Conservation (phyloP, 2,888 invertebrate genomes). For the Spatulosminthurus flaviceps region DNA sequence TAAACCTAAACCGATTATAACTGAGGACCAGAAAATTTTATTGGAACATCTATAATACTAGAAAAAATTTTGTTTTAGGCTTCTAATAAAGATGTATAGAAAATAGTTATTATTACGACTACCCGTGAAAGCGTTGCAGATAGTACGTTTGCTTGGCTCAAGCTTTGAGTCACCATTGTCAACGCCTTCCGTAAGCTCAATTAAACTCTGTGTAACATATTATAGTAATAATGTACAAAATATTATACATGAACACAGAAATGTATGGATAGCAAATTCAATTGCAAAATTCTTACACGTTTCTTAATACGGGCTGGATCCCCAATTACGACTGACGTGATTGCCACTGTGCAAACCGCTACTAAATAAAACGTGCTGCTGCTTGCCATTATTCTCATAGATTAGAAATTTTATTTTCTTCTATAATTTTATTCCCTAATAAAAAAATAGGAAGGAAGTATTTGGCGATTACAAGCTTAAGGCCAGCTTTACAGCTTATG, state of each 20-base stretch:
- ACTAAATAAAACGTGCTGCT: not conserved
- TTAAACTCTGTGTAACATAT: conserved; percentile 54
- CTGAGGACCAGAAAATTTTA: no score
- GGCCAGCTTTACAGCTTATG: no score
- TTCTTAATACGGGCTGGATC: conserved; percentile 60
- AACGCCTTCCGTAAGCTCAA: conserved; percentile 54
- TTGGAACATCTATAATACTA: no score
- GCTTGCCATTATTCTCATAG: not conserved
- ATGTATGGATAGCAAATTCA: no score
- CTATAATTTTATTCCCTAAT: no score
- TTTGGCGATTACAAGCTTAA: no score
- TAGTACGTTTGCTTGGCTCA: conserved; percentile 70
- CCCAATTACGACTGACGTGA: conserved; percentile 54
- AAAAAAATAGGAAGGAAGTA: no score
- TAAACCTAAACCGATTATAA: no score
- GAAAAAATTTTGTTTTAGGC: no score
- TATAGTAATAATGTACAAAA: not conserved
- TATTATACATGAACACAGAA: no score
- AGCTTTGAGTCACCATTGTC: conserved; percentile 54
- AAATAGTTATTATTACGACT: conserved; percentile 46
- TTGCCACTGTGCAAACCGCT: conserved; percentile 26
- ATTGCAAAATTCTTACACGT: conserved; percentile 53
- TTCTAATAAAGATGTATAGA: no score
- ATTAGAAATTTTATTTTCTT: no score
- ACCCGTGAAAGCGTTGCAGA: conserved; percentile 91